phyloP scores from a whole-genome alignment of 92 coral and sea anemone genomes.

The Palythoa heliodiscus region DNA sequence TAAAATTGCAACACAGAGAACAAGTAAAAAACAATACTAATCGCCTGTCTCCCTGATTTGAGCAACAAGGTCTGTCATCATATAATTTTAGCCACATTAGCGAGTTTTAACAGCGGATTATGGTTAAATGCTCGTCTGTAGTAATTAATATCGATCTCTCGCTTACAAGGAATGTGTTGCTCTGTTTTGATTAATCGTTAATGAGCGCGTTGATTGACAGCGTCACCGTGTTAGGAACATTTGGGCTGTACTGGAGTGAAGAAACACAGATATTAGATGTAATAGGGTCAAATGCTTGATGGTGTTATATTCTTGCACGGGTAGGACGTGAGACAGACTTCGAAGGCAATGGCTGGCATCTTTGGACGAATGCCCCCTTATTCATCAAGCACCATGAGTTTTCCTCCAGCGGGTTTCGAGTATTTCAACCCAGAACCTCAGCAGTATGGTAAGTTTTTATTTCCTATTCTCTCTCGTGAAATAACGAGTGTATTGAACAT shows the following conservation, averaged over 20 bases:
- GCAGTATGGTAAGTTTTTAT: conserved; percentile 35
- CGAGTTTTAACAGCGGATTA: conserved; percentile 51
- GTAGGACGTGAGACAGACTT: background rate
- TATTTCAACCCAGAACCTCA: conserved; percentile 82
- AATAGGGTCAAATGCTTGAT: conserved; percentile 46
- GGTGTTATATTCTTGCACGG: conserved; percentile 38
- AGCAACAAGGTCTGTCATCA: conserved; percentile 44
- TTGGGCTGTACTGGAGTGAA: conserved; percentile 27
- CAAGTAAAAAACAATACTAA: background rate
- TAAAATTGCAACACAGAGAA: background rate
- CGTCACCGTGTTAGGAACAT: conserved; percentile 31
- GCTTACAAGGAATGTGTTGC: conserved; percentile 38
- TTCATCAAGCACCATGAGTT: conserved; percentile 80
- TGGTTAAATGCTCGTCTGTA: conserved; percentile 40
- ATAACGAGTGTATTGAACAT: conserved; percentile 2
- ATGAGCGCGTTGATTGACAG: conserved; percentile 43
- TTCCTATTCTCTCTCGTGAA: background rate
- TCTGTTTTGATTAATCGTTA: conserved; percentile 41
- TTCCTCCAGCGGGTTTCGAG: conserved; percentile 73
- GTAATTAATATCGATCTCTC: conserved; percentile 38
- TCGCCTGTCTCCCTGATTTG: conserved; percentile 24
- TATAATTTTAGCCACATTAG: conserved; percentile 46
- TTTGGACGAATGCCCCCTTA: conserved; percentile 92
- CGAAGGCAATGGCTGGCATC: conserved; percentile 76
- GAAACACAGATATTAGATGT: conserved; percentile 41